phyloP scores from a whole-genome alignment of 2,888 invertebrate species.

The Lordiphosa fenestrarum region DNA sequence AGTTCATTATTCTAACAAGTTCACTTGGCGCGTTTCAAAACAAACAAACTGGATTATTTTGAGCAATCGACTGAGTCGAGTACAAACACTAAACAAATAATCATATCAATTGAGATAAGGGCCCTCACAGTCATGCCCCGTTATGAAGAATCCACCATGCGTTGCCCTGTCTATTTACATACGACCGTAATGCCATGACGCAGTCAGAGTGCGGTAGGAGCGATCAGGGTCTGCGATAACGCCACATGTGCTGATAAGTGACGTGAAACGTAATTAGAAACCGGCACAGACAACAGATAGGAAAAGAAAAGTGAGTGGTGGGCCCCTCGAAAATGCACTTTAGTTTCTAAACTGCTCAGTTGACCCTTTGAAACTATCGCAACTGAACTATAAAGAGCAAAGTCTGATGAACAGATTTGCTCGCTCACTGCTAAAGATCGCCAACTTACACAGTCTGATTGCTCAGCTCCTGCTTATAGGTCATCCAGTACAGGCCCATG shows the following conservation, averaged over 20 bases:
- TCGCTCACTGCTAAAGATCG: too few relatives aligned
- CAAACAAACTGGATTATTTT: conserved; percentile 5
- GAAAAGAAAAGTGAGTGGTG: conserved; percentile 31
- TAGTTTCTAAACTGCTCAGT: conserved; percentile 21
- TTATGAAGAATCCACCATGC: conserved; percentile 48
- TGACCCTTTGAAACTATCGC: neutral
- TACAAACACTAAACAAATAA: conserved; percentile 6
- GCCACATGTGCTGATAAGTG: conserved; percentile 2
- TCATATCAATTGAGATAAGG: conserved; percentile 6
- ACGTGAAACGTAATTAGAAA: neutral
- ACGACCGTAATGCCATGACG: neutral
- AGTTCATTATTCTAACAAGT: conserved; percentile 1
- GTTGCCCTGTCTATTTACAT: conserved; percentile 5
- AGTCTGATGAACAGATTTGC: too few relatives aligned
- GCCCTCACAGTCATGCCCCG: conserved; percentile 47
- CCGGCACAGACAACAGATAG: conserved; percentile 22
- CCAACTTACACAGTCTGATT: conserved; percentile 78
- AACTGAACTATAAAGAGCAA: neutral
- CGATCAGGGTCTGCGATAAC: neutral
- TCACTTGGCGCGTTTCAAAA: conserved; percentile 1
- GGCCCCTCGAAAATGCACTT: conserved; percentile 16
- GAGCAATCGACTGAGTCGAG: conserved; percentile 3
- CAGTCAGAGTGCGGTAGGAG: conserved; percentile 1
- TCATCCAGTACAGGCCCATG: conserved; percentile 85
- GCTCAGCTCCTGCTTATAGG: conserved; percentile 79